These are phyloP conservation scores for Lepidurus arcticus DNA, from an alignment of 1,140 invertebrate genomes.

Conservation along the genomic window DNA sequence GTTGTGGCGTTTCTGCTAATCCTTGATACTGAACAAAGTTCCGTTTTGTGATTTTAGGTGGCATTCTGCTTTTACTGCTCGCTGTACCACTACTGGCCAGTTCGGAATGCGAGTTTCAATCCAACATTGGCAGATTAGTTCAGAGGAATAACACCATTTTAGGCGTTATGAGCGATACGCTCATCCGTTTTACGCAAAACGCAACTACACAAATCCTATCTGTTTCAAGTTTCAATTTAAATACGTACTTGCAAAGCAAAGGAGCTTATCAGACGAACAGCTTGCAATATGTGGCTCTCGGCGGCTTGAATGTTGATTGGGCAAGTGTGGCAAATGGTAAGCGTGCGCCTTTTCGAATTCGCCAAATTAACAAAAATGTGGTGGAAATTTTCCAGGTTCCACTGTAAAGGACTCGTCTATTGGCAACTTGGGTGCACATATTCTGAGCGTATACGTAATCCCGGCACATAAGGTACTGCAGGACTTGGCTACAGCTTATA, in stretches of 20 bases:
- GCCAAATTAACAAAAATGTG: background rate
- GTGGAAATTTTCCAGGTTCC: background rate
- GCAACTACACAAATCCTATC: background rate
- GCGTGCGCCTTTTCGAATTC: background rate
- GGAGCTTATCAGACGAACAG: background rate
- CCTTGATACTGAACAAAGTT: too few species aligned
- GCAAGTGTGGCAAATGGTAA: background rate
- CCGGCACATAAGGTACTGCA: background rate
- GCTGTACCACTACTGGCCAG: background rate
- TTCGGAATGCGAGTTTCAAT: background rate
- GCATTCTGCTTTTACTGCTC: background rate
- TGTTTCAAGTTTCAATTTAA: background rate
- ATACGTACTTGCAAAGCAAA: background rate
- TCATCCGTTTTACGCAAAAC: background rate
- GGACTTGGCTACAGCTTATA: background rate
- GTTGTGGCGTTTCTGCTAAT: too few species aligned
- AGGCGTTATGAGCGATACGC: background rate
- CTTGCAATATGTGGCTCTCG: background rate
- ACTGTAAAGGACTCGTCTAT: background rate
- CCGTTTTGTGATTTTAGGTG: background rate
- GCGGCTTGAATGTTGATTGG: background rate
- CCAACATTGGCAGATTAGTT: background rate
- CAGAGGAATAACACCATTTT: constrained; percentile 2
- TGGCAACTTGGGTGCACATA: background rate
- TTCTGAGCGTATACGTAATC: background rate